Evolutionary conservation across 2,113 vertebrate genomes (phyloP).

Genomic region (Baryphthengus martii): DNA sequence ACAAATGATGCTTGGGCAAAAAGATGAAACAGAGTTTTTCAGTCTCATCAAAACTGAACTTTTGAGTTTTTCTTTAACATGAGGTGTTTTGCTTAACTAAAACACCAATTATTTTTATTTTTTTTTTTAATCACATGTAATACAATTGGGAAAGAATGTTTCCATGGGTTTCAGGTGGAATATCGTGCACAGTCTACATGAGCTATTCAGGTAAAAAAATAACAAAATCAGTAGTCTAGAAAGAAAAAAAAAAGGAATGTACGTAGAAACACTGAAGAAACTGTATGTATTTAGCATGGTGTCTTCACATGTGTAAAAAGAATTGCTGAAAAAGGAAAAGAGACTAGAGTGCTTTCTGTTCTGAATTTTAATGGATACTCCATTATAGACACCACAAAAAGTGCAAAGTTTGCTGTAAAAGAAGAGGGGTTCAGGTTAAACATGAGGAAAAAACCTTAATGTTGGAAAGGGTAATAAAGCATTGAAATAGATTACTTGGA

Average conservation of each 20-base stretch:
- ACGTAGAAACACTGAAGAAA: neutral
- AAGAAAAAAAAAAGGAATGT: neutral
- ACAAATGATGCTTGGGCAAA: neutral
- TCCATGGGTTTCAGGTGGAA: neutral
- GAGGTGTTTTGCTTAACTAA: neutral
- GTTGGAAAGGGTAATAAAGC: neutral
- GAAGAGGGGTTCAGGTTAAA: neutral
- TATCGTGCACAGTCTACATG: neutral
- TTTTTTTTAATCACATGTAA: neutral
- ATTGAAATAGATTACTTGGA: neutral
- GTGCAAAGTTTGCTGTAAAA: neutral
- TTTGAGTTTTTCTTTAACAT: neutral
- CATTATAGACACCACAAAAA: neutral
- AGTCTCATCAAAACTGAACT: neutral
- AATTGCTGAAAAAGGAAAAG: neutral
- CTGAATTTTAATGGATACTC: neutral
- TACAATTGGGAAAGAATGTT: neutral
- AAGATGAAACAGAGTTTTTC: neutral
- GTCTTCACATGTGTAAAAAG: neutral
- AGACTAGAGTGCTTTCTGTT: rapidly evolving
- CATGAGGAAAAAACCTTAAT: neutral
- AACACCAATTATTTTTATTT: neutral
- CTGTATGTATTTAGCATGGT: rapidly evolving
- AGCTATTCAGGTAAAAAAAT: neutral
- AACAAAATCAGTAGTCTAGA: neutral